Evolutionary conservation across 2,797 vertebrate species (phyloP).

Genomic region (Scarus forsteni): DNA sequence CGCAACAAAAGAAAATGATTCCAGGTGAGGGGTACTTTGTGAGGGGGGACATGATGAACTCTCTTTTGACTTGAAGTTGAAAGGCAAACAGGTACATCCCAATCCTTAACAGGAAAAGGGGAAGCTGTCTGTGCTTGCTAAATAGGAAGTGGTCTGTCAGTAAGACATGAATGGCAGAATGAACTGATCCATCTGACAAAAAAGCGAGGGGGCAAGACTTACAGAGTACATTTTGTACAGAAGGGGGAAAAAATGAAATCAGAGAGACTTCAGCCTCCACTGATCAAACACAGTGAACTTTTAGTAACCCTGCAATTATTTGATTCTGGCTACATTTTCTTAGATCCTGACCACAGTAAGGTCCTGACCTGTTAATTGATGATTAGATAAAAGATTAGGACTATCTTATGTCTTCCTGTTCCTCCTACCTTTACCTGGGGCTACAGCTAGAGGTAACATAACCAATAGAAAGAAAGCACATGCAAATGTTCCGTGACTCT

Average conservation of each 20-base stretch:
- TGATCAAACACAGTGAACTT: background rate
- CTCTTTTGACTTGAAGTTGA: conserved; percentile 46
- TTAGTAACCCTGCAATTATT: background rate
- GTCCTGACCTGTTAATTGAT: conserved; percentile 20
- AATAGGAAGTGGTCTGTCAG: conserved; percentile 54
- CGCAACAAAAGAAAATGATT: conserved; percentile 50
- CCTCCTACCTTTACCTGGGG: conserved; percentile 16
- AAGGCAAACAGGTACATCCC: conserved; percentile 52
- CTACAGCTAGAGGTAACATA: conserved; percentile 15
- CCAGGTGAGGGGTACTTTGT: conserved; percentile 20
- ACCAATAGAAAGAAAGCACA: conserved; percentile 1
- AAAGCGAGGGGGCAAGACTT: conserved; percentile 14
- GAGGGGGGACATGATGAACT: conserved; percentile 27
- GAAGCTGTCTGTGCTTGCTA: conserved; percentile 62
- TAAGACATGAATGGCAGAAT: conserved; percentile 31
- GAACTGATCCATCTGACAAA: conserved; percentile 40
- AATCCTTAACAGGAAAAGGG: conserved; percentile 45
- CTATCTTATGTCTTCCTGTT: conserved; percentile 23
- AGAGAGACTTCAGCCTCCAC: background rate
- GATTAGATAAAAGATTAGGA: conserved; percentile 41
- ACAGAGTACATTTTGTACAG: conserved; percentile 42
- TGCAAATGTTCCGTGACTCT: conserved; percentile 8
- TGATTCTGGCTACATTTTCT: background rate
- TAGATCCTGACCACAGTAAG: conserved; percentile 2
- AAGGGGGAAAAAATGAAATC: conserved; percentile 1